phyloP scores from a whole-genome alignment of 2,888 invertebrate species.

The Sesia bembeciformis region DNA sequence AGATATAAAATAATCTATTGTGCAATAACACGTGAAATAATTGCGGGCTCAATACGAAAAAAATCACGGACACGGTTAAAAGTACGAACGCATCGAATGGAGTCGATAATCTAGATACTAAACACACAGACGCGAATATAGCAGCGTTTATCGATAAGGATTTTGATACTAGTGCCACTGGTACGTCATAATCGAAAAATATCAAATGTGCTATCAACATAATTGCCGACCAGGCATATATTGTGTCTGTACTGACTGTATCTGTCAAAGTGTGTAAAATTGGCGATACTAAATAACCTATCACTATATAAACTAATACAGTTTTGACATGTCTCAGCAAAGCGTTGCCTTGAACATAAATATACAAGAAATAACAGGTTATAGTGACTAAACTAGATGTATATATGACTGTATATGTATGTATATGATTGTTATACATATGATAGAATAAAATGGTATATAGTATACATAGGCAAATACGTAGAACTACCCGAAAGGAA shows the following conservation, averaged over 20 bases:
- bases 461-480: slow-evolving; percentile 83
- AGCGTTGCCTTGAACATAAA: slow-evolving; percentile 35
- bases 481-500: slow-evolving; percentile 85
- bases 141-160: slow-evolving; percentile 95
- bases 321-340: slow-evolving; percentile 81
- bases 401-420: slow-evolving; percentile 78
- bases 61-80: slow-evolving; percentile 89
- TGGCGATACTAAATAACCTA: slow-evolving; percentile 93
- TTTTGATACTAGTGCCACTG: slow-evolving; percentile 90
- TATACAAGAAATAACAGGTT: slow-evolving; percentile 77
- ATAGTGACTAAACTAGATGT: slow-evolving; percentile 70
- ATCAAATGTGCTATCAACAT: slow-evolving; percentile 92
- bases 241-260: slow-evolving; percentile 97
- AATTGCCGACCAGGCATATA: slow-evolving; percentile 92
- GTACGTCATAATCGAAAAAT: slow-evolving; percentile 94
- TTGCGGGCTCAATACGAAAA: slow-evolving; percentile 92
- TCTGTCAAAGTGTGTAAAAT: slow-evolving; percentile 95
- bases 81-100: slow-evolving; percentile 92
- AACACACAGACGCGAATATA: slow-evolving; percentile 94
- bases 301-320: slow-evolving; percentile 85
- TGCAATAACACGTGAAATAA: slow-evolving; percentile 78
- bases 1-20: slow-evolving; percentile 68
- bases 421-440: slow-evolving; percentile 79
- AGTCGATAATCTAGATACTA: slow-evolving; percentile 91
- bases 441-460: slow-evolving; percentile 83